A percentile compares a stretch with the other conserved stretches of the same genome.
phyloP scores from a whole-genome alignment of 2,113 vertebrate species.

The Pituophis catenifer region DNA sequence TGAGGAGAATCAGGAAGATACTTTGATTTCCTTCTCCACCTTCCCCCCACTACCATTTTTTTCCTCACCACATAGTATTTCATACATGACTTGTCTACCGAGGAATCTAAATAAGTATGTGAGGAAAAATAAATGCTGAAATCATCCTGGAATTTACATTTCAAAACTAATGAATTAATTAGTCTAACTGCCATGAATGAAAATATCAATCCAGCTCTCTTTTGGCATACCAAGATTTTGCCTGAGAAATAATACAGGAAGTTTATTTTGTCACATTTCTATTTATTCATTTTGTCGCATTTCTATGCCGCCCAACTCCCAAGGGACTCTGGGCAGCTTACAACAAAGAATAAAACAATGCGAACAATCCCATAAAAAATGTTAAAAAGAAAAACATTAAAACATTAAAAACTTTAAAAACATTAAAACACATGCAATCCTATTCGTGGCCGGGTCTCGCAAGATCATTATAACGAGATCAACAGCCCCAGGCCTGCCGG shows the following conservation, averaged over 20 bases:
- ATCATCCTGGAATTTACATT: not conserved
- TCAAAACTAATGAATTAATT: not conserved
- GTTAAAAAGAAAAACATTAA: no score
- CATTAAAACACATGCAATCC: no score
- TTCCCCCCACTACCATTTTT: not conserved
- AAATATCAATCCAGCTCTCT: not conserved
- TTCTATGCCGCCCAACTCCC: no score
- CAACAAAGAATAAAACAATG: no score
- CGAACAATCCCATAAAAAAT: no score
- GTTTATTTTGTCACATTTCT: no score
- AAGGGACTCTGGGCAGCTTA: no score
- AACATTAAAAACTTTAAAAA: no score
- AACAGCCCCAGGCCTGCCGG: no score
- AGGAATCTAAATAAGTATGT: not conserved
- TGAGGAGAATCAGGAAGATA: not conserved
- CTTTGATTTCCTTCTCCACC: not conserved
- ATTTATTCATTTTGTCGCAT: no score
- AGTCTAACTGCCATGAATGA: not conserved
- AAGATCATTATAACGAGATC: no score
- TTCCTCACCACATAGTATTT: not conserved
- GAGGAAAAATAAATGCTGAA: not conserved
- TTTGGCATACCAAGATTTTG: not conserved
- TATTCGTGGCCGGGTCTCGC: no score
- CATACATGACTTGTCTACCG: not conserved
- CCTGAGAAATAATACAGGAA: not conserved